Percentiles rank a stretch among this genome's conserved stretches.
Conservation (phyloP, 2,888 invertebrate species). For the Coelogynopora nodosa region DNA sequence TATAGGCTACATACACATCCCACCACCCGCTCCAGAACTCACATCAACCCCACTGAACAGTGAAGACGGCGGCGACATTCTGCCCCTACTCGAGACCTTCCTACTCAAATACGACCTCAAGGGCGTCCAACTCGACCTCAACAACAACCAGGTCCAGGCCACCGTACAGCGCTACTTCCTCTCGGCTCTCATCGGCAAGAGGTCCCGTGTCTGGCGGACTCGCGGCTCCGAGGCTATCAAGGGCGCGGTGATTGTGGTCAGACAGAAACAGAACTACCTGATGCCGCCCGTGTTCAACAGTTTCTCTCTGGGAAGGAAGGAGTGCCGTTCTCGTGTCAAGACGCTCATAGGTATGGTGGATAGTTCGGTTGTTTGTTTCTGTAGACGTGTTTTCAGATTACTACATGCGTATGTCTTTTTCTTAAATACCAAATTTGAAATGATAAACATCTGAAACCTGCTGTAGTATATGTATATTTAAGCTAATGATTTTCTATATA, state of each 20-base stretch:
- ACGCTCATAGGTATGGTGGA: not conserved
- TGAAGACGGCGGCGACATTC: not conserved
- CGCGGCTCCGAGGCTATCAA: not conserved
- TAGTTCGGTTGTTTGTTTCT: not conserved
- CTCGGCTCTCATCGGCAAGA: not conserved
- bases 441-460: too few species aligned
- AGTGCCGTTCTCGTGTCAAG: not conserved
- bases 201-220: not conserved
- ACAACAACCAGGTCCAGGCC: not conserved
- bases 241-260: not conserved
- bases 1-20: too few species aligned
- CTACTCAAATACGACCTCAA: slow-evolving; percentile 14
- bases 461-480: too few species aligned
- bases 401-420: too few species aligned
- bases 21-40: not conserved
- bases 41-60: not conserved
- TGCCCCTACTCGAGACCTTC: not conserved
- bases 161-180: not conserved
- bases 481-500: too few species aligned
- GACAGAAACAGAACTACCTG: not conserved
- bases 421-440: too few species aligned
- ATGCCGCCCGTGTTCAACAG: not conserved
- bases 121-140: not conserved
- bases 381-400: not conserved
- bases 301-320: not conserved